phyloP scores from a whole-genome alignment of 2,888 invertebrate species.

The Lasioglossum figueresi region DNA sequence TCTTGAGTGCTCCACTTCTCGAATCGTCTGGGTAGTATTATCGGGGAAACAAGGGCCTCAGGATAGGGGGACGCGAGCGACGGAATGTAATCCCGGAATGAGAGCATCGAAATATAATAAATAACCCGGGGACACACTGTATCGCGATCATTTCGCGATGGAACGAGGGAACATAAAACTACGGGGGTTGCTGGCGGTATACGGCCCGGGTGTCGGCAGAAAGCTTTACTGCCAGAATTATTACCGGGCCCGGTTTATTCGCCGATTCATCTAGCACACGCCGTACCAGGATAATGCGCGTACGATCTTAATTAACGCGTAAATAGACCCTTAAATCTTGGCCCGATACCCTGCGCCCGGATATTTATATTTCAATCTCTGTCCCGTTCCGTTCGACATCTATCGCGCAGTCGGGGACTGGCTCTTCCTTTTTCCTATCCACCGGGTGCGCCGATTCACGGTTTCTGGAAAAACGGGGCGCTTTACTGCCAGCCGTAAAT shows the following conservation, averaged over 20 bases:
- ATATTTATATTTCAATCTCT: constrained; percentile 32
- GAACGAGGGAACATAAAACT: constrained; percentile 6
- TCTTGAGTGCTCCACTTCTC: constrained; percentile 47
- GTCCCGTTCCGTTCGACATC: neutral
- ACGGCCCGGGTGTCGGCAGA: neutral
- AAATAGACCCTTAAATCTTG: constrained; percentile 22
- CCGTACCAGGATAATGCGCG: neutral
- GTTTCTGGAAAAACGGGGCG: neutral
- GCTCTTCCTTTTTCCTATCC: neutral
- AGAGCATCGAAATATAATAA: constrained; percentile 46
- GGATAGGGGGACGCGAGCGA: neutral
- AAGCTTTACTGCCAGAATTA: constrained; percentile 9
- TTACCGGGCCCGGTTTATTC: neutral
- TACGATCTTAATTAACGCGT: constrained; percentile 28
- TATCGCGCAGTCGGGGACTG: neutral
- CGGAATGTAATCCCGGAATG: constrained; percentile 47
- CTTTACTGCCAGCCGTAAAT: constrained; percentile 18
- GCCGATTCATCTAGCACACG: neutral
- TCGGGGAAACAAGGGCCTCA: constrained; percentile 19
- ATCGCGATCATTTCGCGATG: constrained; percentile 19
- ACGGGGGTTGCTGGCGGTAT: constrained; percentile 3
- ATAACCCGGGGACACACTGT: constrained; percentile 16
- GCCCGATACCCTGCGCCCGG: neutral
- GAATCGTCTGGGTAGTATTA: constrained; percentile 45
- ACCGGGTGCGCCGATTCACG: neutral